Evolutionary conservation across 2,797 vertebrate genomes (phyloP), one percentile per base, ranked within the genome.

Genomic region (Manis crassicaudata): DNA sequence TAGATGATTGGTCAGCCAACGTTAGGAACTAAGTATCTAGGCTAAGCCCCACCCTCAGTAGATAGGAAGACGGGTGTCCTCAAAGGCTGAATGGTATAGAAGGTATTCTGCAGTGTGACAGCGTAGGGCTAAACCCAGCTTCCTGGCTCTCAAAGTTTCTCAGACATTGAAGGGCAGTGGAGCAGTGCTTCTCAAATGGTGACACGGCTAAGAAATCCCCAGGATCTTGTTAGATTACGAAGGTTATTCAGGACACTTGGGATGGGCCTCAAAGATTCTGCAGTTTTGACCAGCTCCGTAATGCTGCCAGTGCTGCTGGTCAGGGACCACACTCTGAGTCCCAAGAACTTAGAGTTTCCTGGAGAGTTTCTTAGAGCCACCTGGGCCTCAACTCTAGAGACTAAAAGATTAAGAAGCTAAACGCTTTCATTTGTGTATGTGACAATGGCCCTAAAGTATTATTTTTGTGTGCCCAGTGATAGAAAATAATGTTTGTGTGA

Each of bases 281-380:
- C 0, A 3, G 4, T 52, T 12, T 90, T 11, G 70, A 14, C 25
- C 40, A 52, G n/a, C 35, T 27, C 9, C 25, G 62, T 52, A 10
- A 13, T 9, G 54, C 37, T 12, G 2, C 21, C 43, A 27, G 32
- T 2, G 20, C 10, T 0, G 5, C 12, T 52, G 10, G 35, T 65
- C 14, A 6, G n/a, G 2, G 43, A 18, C 9, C n/a, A 76, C 4
- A 32, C 1, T 5, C 54, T 14, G n/a, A 52, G 7, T 3, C 56
- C 21, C 9, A 32, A 43, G 12, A 63, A 11, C 11, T 12, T 68
- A 54, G 10, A 43, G 9, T 50, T 54, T 25, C 80, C 10, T 13
- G 11, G 17, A 75, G 20, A 52, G 7, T 62, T 63, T 85, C 13
- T 65, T 25, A 86, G 82, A 77, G 7, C 7, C 65, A 7, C 14